Evolutionary conservation across 1,140 invertebrate species (phyloP), one percentile per base, ranked within the genome.

Genomic region (Drosophila virilis): DNA sequence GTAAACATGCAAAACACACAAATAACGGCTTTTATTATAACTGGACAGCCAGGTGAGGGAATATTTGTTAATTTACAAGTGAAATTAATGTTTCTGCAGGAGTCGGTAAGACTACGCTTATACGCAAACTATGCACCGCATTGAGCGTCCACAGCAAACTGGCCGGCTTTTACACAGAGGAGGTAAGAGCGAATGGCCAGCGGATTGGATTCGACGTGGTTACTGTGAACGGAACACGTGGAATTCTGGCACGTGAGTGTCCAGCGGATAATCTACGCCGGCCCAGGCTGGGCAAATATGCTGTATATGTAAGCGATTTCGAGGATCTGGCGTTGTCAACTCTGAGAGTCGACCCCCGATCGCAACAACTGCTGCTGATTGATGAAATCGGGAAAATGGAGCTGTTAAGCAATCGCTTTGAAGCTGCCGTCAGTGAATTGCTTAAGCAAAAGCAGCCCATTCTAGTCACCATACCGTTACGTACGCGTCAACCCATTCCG

Each of bases 331-430:
- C 67, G 8, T 10, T 89, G 54, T 74, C 80, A 5, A 2, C 72
- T 12, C 33, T 77, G 22, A 6, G 35, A 0, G 7, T 32, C 0
- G 28, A 8, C 0, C 8, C 28, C 1, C 22, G 13, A 0, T 7
- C 60, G 6, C 48, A 38, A 1, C 10, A 50, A 7, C 50, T 88
- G 17, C 13, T 83, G 8, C 10, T 89, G 10, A 66, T 88, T 8
- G 83, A 88, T 46, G 83, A 88, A 52, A 75, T 88, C 28, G 83
- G 84, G 1, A 88, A 75, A 64, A 88, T 88, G 83, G 83, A 88
- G 12, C 33, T 88, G 10, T 48, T 74, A 0, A 88, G 83, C 52
- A 67, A 62, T 17, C 28, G 40, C 0, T 89, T 88, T 9, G 60
- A 89, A 22, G 8, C 32, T 0, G 60, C 60, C 12, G 9, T 88